phyloP scores from a whole-genome alignment of 2,113 vertebrate species.

The Menura novaehollandiae region DNA sequence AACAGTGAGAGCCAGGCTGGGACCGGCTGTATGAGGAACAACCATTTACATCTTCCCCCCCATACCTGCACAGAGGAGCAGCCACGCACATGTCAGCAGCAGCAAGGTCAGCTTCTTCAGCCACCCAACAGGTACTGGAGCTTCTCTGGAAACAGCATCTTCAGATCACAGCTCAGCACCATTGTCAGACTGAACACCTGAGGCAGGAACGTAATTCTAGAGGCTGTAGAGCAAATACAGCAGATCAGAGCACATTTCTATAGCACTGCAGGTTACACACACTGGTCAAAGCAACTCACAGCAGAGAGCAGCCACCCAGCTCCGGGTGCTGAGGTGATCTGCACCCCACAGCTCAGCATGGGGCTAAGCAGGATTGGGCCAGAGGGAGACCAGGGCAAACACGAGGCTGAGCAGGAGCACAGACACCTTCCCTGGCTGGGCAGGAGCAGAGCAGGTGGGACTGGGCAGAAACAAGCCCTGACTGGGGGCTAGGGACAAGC shows the following conservation, averaged over 20 bases:
- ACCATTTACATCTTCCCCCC: background rate
- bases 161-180: background rate
- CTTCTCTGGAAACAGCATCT: background rate
- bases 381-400: background rate
- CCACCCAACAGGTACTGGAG: background rate
- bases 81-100: background rate
- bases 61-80: fast-evolving
- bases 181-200: background rate
- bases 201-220: background rate
- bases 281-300: background rate
- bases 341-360: background rate
- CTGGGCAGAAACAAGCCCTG: background rate
- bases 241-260: background rate
- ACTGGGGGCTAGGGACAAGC: background rate
- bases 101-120: background rate
- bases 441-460: background rate
- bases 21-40: background rate
- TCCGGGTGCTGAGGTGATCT: background rate
- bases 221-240: background rate
- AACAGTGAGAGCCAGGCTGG: background rate
- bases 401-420: background rate
- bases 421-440: background rate
- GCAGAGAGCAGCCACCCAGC: background rate
- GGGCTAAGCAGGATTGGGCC: background rate
- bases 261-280: background rate